A percentile compares a stretch with the other conserved stretches of the same genome.
Conservation (phyloP, 1,140 invertebrate genomes). For the Saccostrea glomerata region DNA sequence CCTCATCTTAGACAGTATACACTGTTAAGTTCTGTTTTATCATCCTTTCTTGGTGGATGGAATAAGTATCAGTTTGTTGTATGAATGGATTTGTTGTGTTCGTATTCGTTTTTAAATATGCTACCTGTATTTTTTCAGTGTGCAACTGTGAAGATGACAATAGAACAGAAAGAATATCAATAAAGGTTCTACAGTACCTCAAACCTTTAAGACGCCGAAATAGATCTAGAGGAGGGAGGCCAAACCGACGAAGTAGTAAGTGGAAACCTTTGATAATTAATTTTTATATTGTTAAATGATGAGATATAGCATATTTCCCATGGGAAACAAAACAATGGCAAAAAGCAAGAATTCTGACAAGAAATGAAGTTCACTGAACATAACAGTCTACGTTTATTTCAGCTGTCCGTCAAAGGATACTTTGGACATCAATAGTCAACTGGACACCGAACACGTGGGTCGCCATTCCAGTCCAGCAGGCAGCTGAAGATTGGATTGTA, state of each 20-base stretch:
- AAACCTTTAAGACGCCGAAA: neutral
- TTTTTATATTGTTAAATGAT: no score
- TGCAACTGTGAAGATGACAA: neutral
- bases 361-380: neutral
- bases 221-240: neutral
- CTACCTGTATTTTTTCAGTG: neutral
- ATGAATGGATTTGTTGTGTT: no score
- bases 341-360: no score
- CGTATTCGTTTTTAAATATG: neutral
- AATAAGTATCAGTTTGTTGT: neutral
- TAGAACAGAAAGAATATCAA: neutral
- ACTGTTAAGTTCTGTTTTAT: neutral
- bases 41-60: neutral
- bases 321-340: no score
- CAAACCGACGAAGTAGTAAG: neutral
- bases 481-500: constrained; percentile 37
- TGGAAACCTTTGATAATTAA: neutral
- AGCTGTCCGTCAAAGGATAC: neutral
- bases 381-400: neutral
- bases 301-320: no score
- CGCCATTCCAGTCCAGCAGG: constrained; percentile 35
- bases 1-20: no score
- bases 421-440: neutral
- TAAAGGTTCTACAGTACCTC: neutral
- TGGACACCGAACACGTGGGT: constrained; percentile 28